Conservation (phyloP, 2,797 vertebrate species). For the Acanthurus leucopareius region DNA sequence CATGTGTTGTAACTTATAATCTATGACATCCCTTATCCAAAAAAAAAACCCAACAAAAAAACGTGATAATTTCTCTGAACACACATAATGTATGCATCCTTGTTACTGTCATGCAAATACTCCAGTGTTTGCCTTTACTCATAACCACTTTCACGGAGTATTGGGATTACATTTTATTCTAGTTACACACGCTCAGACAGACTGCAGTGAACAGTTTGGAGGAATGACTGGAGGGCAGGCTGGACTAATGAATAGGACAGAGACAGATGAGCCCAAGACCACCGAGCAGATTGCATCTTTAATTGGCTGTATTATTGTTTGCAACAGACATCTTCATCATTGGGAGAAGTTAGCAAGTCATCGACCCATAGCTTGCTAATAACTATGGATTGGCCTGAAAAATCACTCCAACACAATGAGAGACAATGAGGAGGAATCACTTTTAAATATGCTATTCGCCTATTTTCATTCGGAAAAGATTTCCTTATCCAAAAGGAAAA, state of each 20-base stretch:
- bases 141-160: background rate
- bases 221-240: conserved; percentile 14
- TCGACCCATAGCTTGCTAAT: conserved; percentile 72
- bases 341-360: conserved; percentile 67
- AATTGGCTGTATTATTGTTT: conserved; percentile 76
- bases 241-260: conserved; percentile 50
- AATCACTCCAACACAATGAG: conserved; percentile 29
- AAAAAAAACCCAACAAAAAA: background rate
- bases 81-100: background rate
- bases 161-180: background rate
- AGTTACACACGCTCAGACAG: conserved; percentile 6
- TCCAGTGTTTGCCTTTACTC: background rate
- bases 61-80: background rate
- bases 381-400: conserved; percentile 65
- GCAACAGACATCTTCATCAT: conserved; percentile 74
- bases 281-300: conserved; percentile 76
- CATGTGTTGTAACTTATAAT: background rate
- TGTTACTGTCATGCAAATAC: background rate
- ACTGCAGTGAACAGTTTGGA: conserved; percentile 24
- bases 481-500: background rate
- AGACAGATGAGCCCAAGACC: conserved; percentile 69
- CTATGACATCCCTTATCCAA: background rate
- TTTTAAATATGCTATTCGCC: conserved; percentile 24
- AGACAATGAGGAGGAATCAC: conserved; percentile 18
- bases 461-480: conserved; percentile 14